Percentiles rank a stretch among this genome's conserved stretches.
Evolutionary conservation across 2,113 vertebrate genomes (phyloP).

Genomic region (Rhinopomastus cyanomelas): DNA sequence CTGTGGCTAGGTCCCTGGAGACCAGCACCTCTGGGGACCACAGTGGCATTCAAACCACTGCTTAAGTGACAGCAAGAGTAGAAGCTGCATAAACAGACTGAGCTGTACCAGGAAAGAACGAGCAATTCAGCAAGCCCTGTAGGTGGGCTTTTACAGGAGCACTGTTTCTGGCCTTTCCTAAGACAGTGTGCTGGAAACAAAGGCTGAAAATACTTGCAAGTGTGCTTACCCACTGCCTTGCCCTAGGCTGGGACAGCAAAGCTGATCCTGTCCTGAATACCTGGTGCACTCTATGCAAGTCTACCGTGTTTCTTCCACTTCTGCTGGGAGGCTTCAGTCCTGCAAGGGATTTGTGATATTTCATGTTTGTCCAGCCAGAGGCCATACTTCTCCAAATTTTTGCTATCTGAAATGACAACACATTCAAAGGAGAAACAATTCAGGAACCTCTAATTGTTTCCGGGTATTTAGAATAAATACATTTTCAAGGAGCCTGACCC

Average conservation of each 20-base stretch:
- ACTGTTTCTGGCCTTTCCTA: neutral
- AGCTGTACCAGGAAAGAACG: neutral
- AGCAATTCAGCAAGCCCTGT: neutral
- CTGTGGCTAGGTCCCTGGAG: neutral
- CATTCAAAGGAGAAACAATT: neutral
- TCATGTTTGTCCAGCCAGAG: neutral
- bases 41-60: neutral
- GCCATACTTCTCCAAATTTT: neutral
- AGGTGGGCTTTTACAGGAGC: neutral
- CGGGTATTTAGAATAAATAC: neutral
- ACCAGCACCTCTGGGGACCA: neutral
- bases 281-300: fast-evolving
- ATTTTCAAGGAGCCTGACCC: neutral
- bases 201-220: neutral
- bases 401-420: neutral
- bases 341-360: neutral
- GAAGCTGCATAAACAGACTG: neutral
- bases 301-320: neutral
- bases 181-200: neutral
- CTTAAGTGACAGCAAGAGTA: fast-evolving
- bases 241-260: neutral
- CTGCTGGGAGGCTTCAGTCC: neutral
- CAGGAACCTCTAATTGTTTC: neutral
- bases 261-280: neutral
- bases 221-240: neutral